Percentiles rank a stretch among this genome's conserved stretches.
phyloP scores from a whole-genome alignment of 2,888 invertebrate species.

The Metellina segmentata region DNA sequence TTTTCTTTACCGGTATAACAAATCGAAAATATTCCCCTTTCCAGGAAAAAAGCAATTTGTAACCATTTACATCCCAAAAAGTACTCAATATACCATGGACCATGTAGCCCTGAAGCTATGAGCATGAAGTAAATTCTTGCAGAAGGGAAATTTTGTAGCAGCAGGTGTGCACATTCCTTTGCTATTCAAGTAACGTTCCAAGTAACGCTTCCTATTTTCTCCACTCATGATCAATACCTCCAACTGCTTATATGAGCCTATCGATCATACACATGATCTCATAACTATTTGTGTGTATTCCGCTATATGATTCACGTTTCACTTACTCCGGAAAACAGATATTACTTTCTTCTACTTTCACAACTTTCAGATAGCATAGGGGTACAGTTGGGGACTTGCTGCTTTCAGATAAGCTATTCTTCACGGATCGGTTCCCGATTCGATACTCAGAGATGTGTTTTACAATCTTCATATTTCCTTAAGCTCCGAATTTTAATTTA shows the following conservation, averaged over 20 bases:
- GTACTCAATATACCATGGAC: no score
- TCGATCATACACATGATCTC: slow-evolving; percentile 31
- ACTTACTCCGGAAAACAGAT: slow-evolving; percentile 17
- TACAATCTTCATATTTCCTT: no score
- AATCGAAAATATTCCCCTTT: not conserved
- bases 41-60: not conserved
- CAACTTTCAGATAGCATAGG: slow-evolving; percentile 1
- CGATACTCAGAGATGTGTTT: no score
- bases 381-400: not conserved
- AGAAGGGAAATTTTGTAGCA: not conserved
- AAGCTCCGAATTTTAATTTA: no score
- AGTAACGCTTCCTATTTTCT: not conserved
- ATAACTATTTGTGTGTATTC: slow-evolving; percentile 31
- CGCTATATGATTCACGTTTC: slow-evolving; percentile 17
- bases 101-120: not conserved
- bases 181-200: not conserved
- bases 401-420: not conserved
- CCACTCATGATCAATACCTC: slow-evolving; percentile 16
- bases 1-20: not conserved
- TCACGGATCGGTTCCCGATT: not conserved
- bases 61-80: not conserved
- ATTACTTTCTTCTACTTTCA: slow-evolving; percentile 27
- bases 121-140: not conserved
- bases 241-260: slow-evolving; percentile 25
- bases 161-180: slow-evolving; percentile 12